Evolutionary conservation across 2,113 vertebrate species (phyloP).

Genomic region (Ciconia boyciana): DNA sequence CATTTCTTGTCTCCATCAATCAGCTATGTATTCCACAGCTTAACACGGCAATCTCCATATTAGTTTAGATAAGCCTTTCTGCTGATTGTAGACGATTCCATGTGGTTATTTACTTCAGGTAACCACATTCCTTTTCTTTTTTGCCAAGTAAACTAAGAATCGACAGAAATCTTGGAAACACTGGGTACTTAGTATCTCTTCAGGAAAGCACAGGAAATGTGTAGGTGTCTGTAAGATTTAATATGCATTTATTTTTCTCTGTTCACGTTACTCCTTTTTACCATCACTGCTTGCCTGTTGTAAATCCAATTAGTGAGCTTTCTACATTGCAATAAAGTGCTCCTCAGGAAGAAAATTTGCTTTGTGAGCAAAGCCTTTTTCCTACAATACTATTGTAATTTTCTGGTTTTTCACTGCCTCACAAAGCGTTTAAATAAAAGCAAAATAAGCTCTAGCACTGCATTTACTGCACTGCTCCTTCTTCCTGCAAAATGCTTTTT

Average conservation of each 20-base stretch:
- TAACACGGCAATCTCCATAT: fast-evolving
- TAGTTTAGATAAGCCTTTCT: background rate
- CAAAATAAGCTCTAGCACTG: background rate
- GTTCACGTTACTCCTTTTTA: conserved; percentile 1
- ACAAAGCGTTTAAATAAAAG: background rate
- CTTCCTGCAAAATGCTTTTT: background rate
- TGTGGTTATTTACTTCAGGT: background rate
- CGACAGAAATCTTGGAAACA: background rate
- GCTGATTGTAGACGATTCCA: background rate
- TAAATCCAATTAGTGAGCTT: conserved; percentile 55
- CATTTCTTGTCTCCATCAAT: background rate
- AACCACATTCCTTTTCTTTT: background rate
- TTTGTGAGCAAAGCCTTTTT: conserved; percentile 33
- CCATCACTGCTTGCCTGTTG: background rate
- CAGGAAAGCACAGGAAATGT: background rate
- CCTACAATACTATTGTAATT: background rate
- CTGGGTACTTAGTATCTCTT: background rate
- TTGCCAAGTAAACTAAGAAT: background rate
- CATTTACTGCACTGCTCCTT: background rate
- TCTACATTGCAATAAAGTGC: conserved; percentile 27
- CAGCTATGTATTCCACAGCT: background rate
- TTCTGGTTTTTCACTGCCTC: background rate
- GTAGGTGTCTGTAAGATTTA: conserved; percentile 28
- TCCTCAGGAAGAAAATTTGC: conserved; percentile 42
- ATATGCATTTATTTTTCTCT: conserved; percentile 18